Evolutionary conservation across 2,888 invertebrate genomes (phyloP), one percentile per base, ranked within the genome.

Genomic region (Polydrusus tereticollis): DNA sequence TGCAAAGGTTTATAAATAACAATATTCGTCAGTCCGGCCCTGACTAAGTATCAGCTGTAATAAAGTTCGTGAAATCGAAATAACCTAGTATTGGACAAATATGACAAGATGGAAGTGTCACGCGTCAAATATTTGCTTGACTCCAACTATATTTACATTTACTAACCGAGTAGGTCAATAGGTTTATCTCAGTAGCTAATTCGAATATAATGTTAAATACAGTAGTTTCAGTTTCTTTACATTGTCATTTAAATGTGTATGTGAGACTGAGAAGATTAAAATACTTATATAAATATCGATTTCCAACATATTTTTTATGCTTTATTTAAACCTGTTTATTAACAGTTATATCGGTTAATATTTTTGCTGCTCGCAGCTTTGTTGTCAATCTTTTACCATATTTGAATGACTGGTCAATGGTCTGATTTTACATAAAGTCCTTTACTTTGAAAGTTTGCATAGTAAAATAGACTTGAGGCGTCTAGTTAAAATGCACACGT

Each of bases 101-200:
- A n/a, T n/a, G n/a, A n/a, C n/a, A n/a, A n/a, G n/a, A n/a, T n/a
- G n/a, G n/a, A n/a, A n/a, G n/a, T n/a, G n/a, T n/a, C n/a, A n/a
- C n/a, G n/a, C n/a, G n/a, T n/a, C n/a, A n/a, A n/a, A n/a, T n/a
- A n/a, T n/a, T n/a, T n/a, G n/a, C n/a, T n/a, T n/a, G n/a, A n/a
- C n/a, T n/a, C n/a, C n/a, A n/a, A n/a, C n/a, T n/a, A n/a, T n/a
- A 52, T 52, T 52, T 52, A 26, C 23, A 50, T 50, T 52, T 20
- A 52, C 50, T 26, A 52, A 14, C 23, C 12, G 26, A 52, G 26
- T 52, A 26, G 50, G 50, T 52, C 26, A 26, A 8, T 26, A 26
- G 26, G 26, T 52, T 52, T 52, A 52, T 52, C 12, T 26, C 7
- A 12, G 50, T 52, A 52, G n/a, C 26, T 26, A 21, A 52, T 52